Percentiles rank a stretch among this genome's conserved stretches.
These are phyloP conservation scores for Baronia brevicornis DNA, from an alignment of 2,888 invertebrate species.

Conservation along the genomic window DNA sequence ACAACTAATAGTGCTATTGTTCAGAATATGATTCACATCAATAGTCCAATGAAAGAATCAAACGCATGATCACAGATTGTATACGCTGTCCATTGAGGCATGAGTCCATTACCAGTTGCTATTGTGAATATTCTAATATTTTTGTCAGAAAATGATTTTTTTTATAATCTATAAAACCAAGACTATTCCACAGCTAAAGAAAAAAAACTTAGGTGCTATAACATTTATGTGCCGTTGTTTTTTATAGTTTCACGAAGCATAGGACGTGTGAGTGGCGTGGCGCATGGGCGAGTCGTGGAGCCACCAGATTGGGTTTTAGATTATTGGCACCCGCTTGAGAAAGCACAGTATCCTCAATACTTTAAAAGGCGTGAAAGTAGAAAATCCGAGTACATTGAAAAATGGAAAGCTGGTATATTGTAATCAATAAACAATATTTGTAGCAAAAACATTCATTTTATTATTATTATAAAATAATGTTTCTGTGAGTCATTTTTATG, in stretches of 20 bases:
- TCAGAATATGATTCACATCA: too few relatives aligned
- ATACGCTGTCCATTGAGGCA: too few relatives aligned
- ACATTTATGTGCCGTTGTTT: too few relatives aligned
- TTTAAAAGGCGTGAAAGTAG: slow-evolving; percentile 89
- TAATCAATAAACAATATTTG: background rate
- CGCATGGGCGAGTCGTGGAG: slow-evolving; percentile 79
- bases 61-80: too few relatives aligned
- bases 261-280: slow-evolving; percentile 84
- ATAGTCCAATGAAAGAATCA: too few relatives aligned
- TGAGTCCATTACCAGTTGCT: background rate
- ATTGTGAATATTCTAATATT: background rate
- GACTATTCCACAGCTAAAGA: too few relatives aligned
- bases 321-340: slow-evolving; percentile 95
- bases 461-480: background rate
- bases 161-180: too few relatives aligned
- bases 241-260: slow-evolving; percentile 74
- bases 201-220: too few relatives aligned
- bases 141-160: too few relatives aligned
- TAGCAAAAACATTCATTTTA: too few relatives aligned
- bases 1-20: too few relatives aligned
- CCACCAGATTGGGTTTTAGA: slow-evolving; percentile 91
- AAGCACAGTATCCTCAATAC: slow-evolving; percentile 93
- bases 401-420: slow-evolving; percentile 68
- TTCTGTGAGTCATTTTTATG: background rate
- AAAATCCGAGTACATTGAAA: slow-evolving; percentile 87